phyloP scores from a whole-genome alignment of 2,113 vertebrate species.

The Ammodytes marinus region DNA sequence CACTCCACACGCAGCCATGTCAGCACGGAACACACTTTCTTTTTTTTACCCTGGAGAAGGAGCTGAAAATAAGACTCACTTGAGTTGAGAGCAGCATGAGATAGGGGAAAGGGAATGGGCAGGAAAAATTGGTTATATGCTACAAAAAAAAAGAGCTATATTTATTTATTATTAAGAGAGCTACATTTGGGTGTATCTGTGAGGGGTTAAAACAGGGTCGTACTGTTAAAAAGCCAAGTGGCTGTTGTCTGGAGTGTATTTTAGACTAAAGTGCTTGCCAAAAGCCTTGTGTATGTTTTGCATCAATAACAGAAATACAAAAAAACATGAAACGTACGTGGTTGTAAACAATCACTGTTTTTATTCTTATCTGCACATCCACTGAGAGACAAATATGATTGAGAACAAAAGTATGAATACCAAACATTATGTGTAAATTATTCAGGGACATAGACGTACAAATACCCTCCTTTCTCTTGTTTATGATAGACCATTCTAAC shows the following conservation, averaged over 20 bases:
- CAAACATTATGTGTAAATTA: conserved; percentile 32
- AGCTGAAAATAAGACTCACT: conserved; percentile 40
- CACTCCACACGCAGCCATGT: conserved; percentile 19
- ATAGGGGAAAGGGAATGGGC: conserved; percentile 30
- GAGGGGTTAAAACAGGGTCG: conserved; percentile 16
- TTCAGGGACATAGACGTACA: conserved; percentile 19
- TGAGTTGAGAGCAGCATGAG: conserved; percentile 30
- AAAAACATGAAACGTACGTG: conserved; percentile 2
- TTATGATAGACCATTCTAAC: conserved; percentile 44
- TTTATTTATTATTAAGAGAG: conserved; percentile 41
- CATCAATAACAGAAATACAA: conserved; percentile 21
- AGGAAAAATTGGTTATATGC: conserved; percentile 32
- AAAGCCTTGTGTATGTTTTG: conserved; percentile 18
- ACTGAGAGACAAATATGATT: conserved; percentile 7
- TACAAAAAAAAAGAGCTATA: conserved; percentile 32
- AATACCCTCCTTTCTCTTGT: background rate
- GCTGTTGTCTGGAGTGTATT: conserved; percentile 1
- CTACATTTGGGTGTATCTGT: background rate
- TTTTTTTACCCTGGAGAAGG: background rate
- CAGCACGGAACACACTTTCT: conserved; percentile 41
- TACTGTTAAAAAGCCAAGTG: background rate
- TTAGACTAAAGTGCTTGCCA: conserved; percentile 2
- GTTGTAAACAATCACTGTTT: conserved; percentile 8
- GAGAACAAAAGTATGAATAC: conserved; percentile 27
- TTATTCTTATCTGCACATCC: conserved; percentile 31